Percentiles rank a stretch among this genome's conserved stretches.
These are phyloP conservation scores for Coleophora deauratella DNA, from an alignment of 2,888 invertebrate species.

Conservation along the genomic window DNA sequence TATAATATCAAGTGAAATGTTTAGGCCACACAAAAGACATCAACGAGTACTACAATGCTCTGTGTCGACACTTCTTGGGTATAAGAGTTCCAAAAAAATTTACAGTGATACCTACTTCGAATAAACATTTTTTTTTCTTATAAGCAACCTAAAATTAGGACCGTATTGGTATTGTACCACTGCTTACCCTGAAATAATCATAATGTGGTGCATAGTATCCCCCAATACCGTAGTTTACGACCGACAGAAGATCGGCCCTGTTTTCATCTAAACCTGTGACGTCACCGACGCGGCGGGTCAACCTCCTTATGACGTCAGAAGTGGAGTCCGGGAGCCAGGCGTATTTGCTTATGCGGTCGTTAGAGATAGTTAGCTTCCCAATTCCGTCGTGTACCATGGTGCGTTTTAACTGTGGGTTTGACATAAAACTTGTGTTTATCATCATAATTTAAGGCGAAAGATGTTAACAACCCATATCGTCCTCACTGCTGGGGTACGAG, in stretches of 20 bases:
- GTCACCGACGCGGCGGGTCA: neutral
- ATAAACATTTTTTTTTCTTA: neutral
- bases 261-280: constrained; percentile 2
- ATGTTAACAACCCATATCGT: neutral
- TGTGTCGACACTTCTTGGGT: neutral
- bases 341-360: neutral
- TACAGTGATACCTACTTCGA: constrained; percentile 1
- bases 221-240: constrained; percentile 14
- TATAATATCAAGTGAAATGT: too few relatives aligned
- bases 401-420: neutral
- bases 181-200: constrained; percentile 4
- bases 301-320: neutral
- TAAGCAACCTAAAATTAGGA: neutral
- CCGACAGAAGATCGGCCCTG: constrained; percentile 5
- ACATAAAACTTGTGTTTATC: neutral
- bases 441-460: neutral
- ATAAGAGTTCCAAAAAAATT: neutral
- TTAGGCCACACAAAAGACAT: too few relatives aligned
- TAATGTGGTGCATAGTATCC: constrained; percentile 13
- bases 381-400: neutral
- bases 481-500: too few relatives aligned
- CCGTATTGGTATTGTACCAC: neutral
- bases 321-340: neutral
- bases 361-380: neutral
- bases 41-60: neutral